phyloP scores from a whole-genome alignment of 1,140 invertebrate genomes.

The Dolichoris vasculosae region DNA sequence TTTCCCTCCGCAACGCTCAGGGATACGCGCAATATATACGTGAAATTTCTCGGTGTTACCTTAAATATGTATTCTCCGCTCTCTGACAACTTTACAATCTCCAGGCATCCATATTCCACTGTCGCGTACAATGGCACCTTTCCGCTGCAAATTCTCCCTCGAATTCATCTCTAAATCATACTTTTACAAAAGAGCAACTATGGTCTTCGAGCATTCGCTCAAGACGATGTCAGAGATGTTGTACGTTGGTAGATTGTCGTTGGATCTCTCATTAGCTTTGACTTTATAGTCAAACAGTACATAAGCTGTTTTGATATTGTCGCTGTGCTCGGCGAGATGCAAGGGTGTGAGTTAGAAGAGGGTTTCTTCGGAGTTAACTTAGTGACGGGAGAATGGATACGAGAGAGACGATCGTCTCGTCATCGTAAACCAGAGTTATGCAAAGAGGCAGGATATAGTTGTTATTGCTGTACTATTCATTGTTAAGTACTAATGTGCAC shows the following conservation, averaged over 20 bases:
- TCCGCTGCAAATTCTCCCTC: background rate
- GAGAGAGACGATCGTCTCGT: background rate
- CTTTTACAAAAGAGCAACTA: background rate
- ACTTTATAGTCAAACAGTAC: background rate
- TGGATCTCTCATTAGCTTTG: background rate
- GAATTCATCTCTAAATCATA: background rate
- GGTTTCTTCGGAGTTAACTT: background rate
- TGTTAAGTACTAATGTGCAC: background rate
- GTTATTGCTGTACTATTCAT: background rate
- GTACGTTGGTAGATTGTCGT: conserved; percentile 7
- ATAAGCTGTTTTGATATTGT: background rate
- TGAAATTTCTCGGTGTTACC: background rate
- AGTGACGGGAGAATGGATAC: background rate
- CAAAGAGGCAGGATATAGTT: background rate
- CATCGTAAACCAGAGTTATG: background rate
- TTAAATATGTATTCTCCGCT: background rate
- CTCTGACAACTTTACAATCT: background rate
- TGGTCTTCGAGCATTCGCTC: background rate
- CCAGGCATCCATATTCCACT: background rate
- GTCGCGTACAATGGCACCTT: background rate
- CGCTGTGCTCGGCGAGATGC: background rate
- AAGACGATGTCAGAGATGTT: conserved; percentile 6
- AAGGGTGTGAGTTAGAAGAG: background rate
- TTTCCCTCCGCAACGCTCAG: no score
- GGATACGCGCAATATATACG: background rate